Evolutionary conservation across 2,113 vertebrate genomes (phyloP), one percentile per base, ranked within the genome.

Genomic region (Lucifuga dentata): DNA sequence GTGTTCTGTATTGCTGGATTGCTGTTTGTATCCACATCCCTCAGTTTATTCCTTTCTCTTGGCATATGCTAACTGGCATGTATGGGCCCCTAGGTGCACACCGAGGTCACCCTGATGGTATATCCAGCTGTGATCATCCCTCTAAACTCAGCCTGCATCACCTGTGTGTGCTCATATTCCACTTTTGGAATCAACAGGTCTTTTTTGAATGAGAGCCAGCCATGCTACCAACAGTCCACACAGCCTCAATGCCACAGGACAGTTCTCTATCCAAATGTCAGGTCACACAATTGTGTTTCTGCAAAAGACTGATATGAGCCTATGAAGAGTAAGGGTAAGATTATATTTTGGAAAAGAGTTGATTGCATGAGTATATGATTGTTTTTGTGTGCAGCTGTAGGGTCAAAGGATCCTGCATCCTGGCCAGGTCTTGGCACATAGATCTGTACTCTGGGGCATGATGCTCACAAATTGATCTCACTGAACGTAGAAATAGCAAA

Each of bases 261-360:
- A 52, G 32, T 29, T 45, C 2, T 20, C 6, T n/a, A n/a, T n/a
- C 41, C 33, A 58, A 69, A 66, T 10, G 26, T 41, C 35, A 44
- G 39, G 57, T 65, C 62, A 55, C 69, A 66, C 63, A 81, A 72
- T 83, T 66, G 55, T 53, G 45, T 80, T 46, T 43, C 58, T 32
- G 46, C 40, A n/a, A 11, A 24, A 38, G 21, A 66, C 5, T 51
- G 53, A 73, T 36, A 33, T 20, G 58, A 81, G 72, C 85, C 85
- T 86, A 73, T 57, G 44, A 56, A 65, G 75, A 69, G 43, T 85
- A 85, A 88, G n/a, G n/a, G n/a, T n/a, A n/a, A n/a, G n/a, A n/a
- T n/a, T n/a, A n/a, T n/a, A n/a, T n/a, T n/a, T n/a, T n/a, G n/a
- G n/a, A n/a, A n/a, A n/a, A n/a, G n/a, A n/a, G n/a, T n/a, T n/a